Base-by-base conservation (phyloP, 2,113 vertebrate species). In the Zosterops hypoxanthus region DNA sequence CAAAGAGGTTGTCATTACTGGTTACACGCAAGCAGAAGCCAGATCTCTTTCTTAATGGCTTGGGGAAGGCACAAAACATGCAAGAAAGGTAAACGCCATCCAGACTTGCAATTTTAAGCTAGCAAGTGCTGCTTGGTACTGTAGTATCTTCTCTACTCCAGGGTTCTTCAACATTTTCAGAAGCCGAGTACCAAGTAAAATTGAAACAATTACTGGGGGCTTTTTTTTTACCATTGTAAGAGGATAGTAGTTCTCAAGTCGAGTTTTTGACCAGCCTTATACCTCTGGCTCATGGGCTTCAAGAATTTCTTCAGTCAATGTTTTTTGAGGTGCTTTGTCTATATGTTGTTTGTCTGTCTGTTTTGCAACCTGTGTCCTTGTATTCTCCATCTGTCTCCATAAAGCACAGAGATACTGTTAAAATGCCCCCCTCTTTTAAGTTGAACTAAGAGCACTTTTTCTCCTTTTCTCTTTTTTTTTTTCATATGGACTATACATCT, bases 1-100 rank as follows among this genome's bases (percentile, higher is more conserved):
- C 99, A 99, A 98, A 99, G 99, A 99, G 98, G 96, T 99, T 99
- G 98, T 99, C 98, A 98, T 99, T 99, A 99, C 98, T 98, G 98
- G 98, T 98, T 99, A 99, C 98, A 99, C 95, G 97, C 98, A 99
- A 99, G 98, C 98, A 97, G 98, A 99, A 98, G 98, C 98, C 98
- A 99, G 98, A 98, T 96, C 98, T 98, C 98, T 98, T 97, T 98
- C 98, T 98, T 99, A 99, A 98, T 98, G 98, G 97, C 98, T 97
- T 97, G 98, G 97, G 98, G 97, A 98, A 98, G 98, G 98, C 98
- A 98, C 97, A 97, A 98, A 98, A 98, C 98, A 97, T 98, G 97
- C 97, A 95, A 97, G 97, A 98, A 97, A 99, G 98, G 98, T 99
- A 99, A 99, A 98, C 90, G 97, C 97, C 97, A 97, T 96, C 97